These are phyloP conservation scores for Phymanthus crucifer DNA, from an alignment of 92 coral and sea anemone genomes.

Conservation along the genomic window DNA sequence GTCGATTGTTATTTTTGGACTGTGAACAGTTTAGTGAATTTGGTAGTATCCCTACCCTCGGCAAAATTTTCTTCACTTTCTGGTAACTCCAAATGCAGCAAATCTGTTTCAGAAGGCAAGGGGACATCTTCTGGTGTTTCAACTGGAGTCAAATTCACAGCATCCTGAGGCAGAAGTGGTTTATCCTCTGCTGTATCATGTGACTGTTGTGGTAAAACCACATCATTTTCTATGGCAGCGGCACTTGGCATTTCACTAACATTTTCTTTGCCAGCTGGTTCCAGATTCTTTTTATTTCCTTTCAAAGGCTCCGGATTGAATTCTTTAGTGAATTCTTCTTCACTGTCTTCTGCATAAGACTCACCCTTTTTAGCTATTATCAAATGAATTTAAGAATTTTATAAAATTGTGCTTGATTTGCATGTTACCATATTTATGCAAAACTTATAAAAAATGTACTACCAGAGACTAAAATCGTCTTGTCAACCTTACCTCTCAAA, in stretches of 20 bases:
- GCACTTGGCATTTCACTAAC: neutral
- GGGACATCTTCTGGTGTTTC: conserved; percentile 12
- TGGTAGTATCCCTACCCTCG: neutral
- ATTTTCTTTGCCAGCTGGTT: conserved; percentile 3
- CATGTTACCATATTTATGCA: neutral
- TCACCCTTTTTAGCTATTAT: conserved; percentile 46
- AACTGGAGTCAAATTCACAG: neutral
- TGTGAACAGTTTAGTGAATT: neutral
- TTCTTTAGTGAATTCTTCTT: conserved; percentile 75
- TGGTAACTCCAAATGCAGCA: conserved; percentile 18
- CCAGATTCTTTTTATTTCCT: neutral
- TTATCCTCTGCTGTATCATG: conserved; percentile 5
- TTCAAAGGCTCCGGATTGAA: conserved; percentile 40
- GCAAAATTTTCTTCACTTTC: conserved; percentile 23
- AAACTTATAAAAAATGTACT: too few relatives aligned
- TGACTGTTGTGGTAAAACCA: conserved; percentile 6
- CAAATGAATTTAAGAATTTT: neutral
- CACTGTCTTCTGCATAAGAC: conserved; percentile 62
- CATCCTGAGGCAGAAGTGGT: neutral
- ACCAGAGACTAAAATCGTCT: neutral
- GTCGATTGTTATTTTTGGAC: too few relatives aligned
- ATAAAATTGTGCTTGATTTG: neutral
- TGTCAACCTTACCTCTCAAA: conserved; percentile 53
- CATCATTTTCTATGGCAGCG: neutral
- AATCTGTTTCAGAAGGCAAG: conserved; percentile 8